Percentiles rank a stretch among this genome's conserved stretches.
Conservation (phyloP, 2,797 vertebrate genomes). For the Enteromius thamalakanensis region DNA sequence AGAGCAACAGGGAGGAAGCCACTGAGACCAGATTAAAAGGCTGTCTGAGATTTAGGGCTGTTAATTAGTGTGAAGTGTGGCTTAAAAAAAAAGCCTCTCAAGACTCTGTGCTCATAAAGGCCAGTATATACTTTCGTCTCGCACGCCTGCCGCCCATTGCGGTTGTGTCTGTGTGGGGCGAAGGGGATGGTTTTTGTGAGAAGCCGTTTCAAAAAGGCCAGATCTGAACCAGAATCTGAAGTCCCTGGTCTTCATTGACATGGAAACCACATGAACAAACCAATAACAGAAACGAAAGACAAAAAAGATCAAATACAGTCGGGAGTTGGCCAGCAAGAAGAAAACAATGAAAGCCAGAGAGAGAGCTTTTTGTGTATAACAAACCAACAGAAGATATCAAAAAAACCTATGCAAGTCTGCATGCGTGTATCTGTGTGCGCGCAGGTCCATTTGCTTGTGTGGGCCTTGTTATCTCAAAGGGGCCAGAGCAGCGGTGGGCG, state of each 20-base stretch:
- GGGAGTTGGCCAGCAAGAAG: background rate
- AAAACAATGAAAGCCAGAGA: slow-evolving; percentile 6
- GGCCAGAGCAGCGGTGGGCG: slow-evolving; percentile 60
- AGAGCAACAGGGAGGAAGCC: slow-evolving; percentile 65
- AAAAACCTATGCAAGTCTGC: slow-evolving; percentile 14
- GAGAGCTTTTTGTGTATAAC: background rate
- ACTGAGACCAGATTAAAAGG: slow-evolving; percentile 58
- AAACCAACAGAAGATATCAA: background rate
- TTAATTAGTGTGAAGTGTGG: slow-evolving; percentile 66
- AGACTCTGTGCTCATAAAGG: slow-evolving; percentile 62
- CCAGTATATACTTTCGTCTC: slow-evolving; percentile 61
- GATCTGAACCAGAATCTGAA: slow-evolving; percentile 9
- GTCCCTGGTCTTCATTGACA: slow-evolving; percentile 54
- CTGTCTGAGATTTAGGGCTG: slow-evolving; percentile 63
- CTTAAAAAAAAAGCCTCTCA: slow-evolving; percentile 56
- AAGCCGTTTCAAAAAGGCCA: slow-evolving; percentile 29
- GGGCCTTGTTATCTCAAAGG: slow-evolving; percentile 62
- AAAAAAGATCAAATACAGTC: slow-evolving; percentile 30
- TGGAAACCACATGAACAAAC: slow-evolving; percentile 64
- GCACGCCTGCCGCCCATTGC: slow-evolving; percentile 34
- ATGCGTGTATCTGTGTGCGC: slow-evolving; percentile 44
- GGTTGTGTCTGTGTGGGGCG: background rate
- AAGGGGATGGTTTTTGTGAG: background rate
- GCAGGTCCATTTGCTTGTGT: slow-evolving; percentile 15
- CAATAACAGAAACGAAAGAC: slow-evolving; percentile 16